Percentiles rank a stretch among this genome's conserved stretches.
Conservation (phyloP, 2,797 vertebrate genomes). For the Pseudochaenichthys georgianus region DNA sequence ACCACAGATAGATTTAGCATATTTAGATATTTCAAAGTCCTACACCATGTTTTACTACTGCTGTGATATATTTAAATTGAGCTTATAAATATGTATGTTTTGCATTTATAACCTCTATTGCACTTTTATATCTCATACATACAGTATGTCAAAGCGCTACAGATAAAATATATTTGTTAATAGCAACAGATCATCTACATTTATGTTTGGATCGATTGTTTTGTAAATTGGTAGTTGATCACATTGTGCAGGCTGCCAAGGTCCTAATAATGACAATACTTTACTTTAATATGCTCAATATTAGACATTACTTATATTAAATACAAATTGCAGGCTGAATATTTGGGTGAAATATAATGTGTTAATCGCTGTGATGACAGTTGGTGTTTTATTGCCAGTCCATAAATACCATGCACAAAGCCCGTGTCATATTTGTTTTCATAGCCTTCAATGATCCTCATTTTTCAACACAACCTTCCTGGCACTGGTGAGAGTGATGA, state of each 20-base stretch:
- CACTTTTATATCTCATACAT: slow-evolving; percentile 5
- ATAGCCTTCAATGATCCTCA: slow-evolving; percentile 62
- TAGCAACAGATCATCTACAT: background rate
- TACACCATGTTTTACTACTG: background rate
- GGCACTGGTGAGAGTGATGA: slow-evolving; percentile 56
- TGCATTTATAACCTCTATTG: background rate
- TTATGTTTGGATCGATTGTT: background rate
- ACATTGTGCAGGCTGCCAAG: background rate
- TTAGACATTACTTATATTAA: slow-evolving; percentile 14
- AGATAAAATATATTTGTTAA: background rate
- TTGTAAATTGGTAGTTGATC: slow-evolving; percentile 1
- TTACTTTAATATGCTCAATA: slow-evolving; percentile 2
- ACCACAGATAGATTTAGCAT: background rate
- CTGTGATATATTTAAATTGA: background rate
- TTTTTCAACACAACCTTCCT: slow-evolving; percentile 71
- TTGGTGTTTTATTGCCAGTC: slow-evolving; percentile 54
- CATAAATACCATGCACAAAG: slow-evolving; percentile 57
- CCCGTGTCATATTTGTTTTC: slow-evolving; percentile 52
- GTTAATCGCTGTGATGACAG: slow-evolving; percentile 57
- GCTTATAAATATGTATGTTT: background rate
- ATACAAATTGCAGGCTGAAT: slow-evolving; percentile 30
- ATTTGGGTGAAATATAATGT: slow-evolving; percentile 25
- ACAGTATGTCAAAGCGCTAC: background rate
- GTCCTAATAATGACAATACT: slow-evolving; percentile 1
- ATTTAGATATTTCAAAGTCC: background rate